Base-by-base conservation (phyloP, 2,113 vertebrate species). In the Edolisoma coerulescens region DNA sequence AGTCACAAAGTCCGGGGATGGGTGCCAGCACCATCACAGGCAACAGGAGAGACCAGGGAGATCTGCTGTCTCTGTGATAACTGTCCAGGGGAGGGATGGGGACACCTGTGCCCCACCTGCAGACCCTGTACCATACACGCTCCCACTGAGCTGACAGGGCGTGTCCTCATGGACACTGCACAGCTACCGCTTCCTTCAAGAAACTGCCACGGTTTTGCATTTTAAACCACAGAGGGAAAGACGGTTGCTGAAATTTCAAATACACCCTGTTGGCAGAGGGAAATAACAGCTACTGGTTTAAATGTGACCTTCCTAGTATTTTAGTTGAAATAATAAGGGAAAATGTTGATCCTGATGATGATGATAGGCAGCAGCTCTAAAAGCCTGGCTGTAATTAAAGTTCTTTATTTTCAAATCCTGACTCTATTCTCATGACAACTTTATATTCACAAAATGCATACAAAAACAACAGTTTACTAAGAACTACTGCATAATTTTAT, bases 221-320 rank as follows among this genome's bases (percentile, higher is more conserved):
- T 92, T 87, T 63, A 68, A 88, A 56, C 73, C 61, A 61, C 39
- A 83, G 64, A 83, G 32, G 45, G 80, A 89, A 82, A 27, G 56
- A 44, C 7, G 4, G 41, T 63, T 13, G 3, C 60, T 49, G n/a
- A 84, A 54, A 44, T 79, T 90, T 90, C 84, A 94, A 96, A 93
- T 88, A 54, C 15, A 84, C 39, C 68, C 60, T 53, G n/a, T 47
- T 73, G 33, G 32, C 60, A 93, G 78, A 91, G 71, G 78, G 61
- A 96, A 96, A 85, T 50, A 90, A 85, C 88, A 86, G 79, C 74
- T 88, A 86, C 73, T 75, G 77, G 42, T 89, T 93, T 94, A 95
- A 94, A 86, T 64, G 73, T 83, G 93, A 94, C 94, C 74, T 93
- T 94, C 86, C 71, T 23, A 47, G n/a, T 88, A 87, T 82, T 97